A percentile compares a stretch with the other conserved stretches of the same genome.
Conservation (phyloP, 2,113 vertebrate species). For the sheep (Ovis aries) region ARS-UI_Ramb_v3.0 NC_056065.1:16057001-16057500, state of each 20-base stretch:
- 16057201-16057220: not conserved
- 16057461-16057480: not conserved
- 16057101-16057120: not conserved
- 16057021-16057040: not conserved
- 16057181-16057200: not conserved
- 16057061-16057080: not conserved
- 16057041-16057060: not conserved
- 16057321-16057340: not conserved
- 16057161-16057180: not conserved
- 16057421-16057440: not conserved
- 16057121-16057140: not conserved
- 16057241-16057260: not conserved
- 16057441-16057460: not conserved
- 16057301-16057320: not conserved
- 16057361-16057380: not conserved
- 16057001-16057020: not conserved
- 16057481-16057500: fast-evolving
- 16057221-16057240: not conserved
- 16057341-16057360: not conserved
- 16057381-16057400: not conserved
- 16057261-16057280: not conserved
- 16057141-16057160: not conserved
- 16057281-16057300: not conserved
- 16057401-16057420: not conserved
- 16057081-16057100: not conserved